Base-by-base conservation (phyloP, 2,113 vertebrate species). In the Bubo blakistoni region DNA sequence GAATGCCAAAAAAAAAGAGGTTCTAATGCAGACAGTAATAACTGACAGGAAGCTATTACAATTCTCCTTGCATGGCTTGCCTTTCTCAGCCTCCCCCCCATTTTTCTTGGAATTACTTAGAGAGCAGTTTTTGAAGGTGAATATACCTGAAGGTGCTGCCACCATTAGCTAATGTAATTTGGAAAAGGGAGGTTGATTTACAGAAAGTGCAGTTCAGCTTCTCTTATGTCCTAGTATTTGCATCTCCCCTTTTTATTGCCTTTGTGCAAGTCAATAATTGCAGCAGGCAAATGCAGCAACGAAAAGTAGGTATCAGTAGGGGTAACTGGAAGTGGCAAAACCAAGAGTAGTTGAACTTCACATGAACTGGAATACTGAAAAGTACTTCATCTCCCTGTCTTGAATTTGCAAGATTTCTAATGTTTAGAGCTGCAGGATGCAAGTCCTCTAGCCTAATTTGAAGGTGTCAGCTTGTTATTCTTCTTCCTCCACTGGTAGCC, bases 81-180 rank as follows among this genome's bases (percentile, higher is more conserved):
- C 61, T 78, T 92, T 82, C 73, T 63, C 36, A 52, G 38, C 66
- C 12, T 18, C 30, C 16, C 7, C 44, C 20, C 36, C 8, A 5
- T 78, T 88, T 95, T 94, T 93, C 88, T 89, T 94, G 91, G 70
- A 96, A 92, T 94, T 93, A 62, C 32, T 91, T 91, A 79, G 63
- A 86, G 63, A 88, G 16, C 27, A 84, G 70, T 61, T 94, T 94
- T 89, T 94, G 86, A 95, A 96, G 86, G 93, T 93, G 63, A 96
- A 81, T 32, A 51, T 76, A 58, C 21, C 40, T 62, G 74, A 86
- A 88, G 71, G 71, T 95, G 90, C 92, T 86, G 79, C 59, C n/a
- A 47, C 86, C 73, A 91, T 97, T 96, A 97, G 81, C 94, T 94
- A 96, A 96, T 95, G 91, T 47, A 78, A 92, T 95, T 78, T 85